Base-by-base conservation (phyloP, 1,140 invertebrate genomes). In the Procambarus clarkii region DNA sequence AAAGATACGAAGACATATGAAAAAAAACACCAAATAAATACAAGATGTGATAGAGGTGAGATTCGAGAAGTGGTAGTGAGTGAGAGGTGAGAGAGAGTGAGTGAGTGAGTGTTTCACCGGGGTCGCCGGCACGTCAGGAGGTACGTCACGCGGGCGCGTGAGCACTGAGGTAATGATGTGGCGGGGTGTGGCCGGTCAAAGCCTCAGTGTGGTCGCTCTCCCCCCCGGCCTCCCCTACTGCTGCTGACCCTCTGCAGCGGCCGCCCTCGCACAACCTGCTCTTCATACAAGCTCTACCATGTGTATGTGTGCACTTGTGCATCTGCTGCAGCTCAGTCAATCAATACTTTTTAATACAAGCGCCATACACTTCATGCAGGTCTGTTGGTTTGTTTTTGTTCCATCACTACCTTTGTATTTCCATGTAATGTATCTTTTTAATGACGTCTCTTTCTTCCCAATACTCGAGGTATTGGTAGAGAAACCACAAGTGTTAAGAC, bases 21-120 rank as follows among this genome's bases (percentile, higher is more conserved):
- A n/a, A 54, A 24, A 48, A 77, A 7, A 79, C 50, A 11, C 44
- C 15, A 44, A 86, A 86, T 86, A 77, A 86, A 86, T 86, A 86
- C 69, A 86, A 86, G 85, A 86, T 86, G 74, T 78, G n/a, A 46
- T 58, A 50, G 44, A 44, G 78, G 34, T 86, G 85, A 86, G 85
- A 86, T 78, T 86, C 85, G 46, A 50, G 48, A 54, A 81, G 79
- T 24, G 46, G 46, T 58, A 81, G 21, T 58, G 79, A 81, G 24
- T 48, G 44, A 86, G 64, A 85, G 60, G 48, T 34, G 64, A 77
- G 44, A 54, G 54, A 77, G 50, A 78, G 71, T 86, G 15, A 44
- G 54, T 18, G 60, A 18, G 4, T n/a, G 13, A 13, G 5, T 4
- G 60, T 86, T 84, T 60, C 71, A 15, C 86, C 77, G 82, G 82